Conservation (phyloP, 2,113 vertebrate species). For the Oreocharis arfaki region DNA sequence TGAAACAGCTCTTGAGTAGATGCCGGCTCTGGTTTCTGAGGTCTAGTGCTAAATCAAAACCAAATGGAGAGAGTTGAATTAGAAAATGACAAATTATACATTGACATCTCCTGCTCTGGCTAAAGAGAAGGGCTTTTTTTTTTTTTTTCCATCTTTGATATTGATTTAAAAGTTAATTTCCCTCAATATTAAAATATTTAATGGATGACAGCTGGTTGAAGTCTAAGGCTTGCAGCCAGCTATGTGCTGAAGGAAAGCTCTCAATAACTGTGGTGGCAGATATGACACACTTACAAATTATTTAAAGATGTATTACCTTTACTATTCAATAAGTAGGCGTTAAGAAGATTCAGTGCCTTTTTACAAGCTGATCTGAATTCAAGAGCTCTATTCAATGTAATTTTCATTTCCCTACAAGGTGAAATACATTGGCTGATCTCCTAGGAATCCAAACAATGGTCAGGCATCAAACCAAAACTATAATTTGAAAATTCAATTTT, state of each 20-base stretch:
- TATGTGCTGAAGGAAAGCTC: slow-evolving; percentile 39
- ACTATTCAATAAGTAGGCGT: slow-evolving; percentile 13
- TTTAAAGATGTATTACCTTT: slow-evolving; percentile 61
- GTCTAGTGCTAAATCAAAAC: slow-evolving; percentile 73
- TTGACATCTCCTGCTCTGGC: slow-evolving; percentile 45
- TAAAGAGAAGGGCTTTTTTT: slow-evolving; percentile 1
- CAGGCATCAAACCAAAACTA: slow-evolving; percentile 17
- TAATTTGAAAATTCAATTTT: neutral
- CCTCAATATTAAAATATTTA: slow-evolving; percentile 69
- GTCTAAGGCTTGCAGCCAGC: slow-evolving; percentile 1
- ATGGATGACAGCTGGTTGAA: slow-evolving; percentile 56
- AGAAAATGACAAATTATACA: slow-evolving; percentile 73
- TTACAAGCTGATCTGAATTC: slow-evolving; percentile 40
- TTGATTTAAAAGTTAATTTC: slow-evolving; percentile 69
- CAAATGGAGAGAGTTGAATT: slow-evolving; percentile 68
- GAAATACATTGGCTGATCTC: neutral
- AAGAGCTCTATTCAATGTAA: slow-evolving; percentile 19
- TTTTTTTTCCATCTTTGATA: slow-evolving; percentile 12
- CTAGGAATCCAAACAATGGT: neutral
- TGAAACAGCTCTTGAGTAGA: slow-evolving; percentile 76
- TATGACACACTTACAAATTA: slow-evolving; percentile 52
- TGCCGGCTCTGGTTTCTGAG: slow-evolving; percentile 57
- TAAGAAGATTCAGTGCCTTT: slow-evolving; percentile 34
- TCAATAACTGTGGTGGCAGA: slow-evolving; percentile 17
- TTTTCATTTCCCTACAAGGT: slow-evolving; percentile 4